Evolutionary conservation across 2,797 vertebrate genomes (phyloP).

Genomic region (Sebastes ruberrimus): DNA sequence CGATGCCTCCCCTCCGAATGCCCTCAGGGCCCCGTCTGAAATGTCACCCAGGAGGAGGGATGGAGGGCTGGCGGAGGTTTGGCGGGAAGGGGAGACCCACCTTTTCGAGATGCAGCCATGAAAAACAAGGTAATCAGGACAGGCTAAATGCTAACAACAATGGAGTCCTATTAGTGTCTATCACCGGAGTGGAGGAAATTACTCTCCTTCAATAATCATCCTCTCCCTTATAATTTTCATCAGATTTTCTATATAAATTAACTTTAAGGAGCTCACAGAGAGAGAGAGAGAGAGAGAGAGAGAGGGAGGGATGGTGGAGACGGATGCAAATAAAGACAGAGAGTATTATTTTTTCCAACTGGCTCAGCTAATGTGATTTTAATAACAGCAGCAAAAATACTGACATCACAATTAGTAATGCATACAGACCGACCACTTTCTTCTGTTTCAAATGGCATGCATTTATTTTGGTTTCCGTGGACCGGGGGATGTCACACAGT

Average conservation of each 20-base stretch:
- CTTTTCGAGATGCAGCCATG: constrained; percentile 57
- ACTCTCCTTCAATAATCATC: constrained; percentile 53
- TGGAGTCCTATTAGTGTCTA: constrained; percentile 74
- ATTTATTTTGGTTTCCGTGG: constrained; percentile 48
- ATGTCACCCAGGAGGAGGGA: constrained; percentile 80
- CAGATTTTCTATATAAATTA: constrained; percentile 42
- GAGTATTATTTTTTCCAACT: neutral
- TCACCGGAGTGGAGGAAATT: constrained; percentile 67
- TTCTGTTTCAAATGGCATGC: constrained; percentile 37
- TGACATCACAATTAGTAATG: constrained; percentile 47
- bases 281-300: neutral
- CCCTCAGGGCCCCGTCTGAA: constrained; percentile 83
- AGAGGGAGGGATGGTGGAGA: neutral
- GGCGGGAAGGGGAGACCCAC: constrained; percentile 51
- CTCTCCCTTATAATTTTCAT: constrained; percentile 54
- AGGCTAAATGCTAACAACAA: constrained; percentile 76
- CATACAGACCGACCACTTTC: constrained; percentile 36
- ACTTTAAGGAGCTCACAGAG: neutral
- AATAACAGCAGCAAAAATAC: constrained; percentile 41
- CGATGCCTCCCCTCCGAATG: constrained; percentile 75
- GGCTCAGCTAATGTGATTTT: constrained; percentile 42
- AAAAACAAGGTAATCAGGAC: constrained; percentile 74
- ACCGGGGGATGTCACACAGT: constrained; percentile 48
- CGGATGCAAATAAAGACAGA: constrained; percentile 27
- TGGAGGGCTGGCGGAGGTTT: constrained; percentile 54